Base-by-base conservation (phyloP, 2,797 vertebrate species). In the Mormyrops boulengeri region DNA sequence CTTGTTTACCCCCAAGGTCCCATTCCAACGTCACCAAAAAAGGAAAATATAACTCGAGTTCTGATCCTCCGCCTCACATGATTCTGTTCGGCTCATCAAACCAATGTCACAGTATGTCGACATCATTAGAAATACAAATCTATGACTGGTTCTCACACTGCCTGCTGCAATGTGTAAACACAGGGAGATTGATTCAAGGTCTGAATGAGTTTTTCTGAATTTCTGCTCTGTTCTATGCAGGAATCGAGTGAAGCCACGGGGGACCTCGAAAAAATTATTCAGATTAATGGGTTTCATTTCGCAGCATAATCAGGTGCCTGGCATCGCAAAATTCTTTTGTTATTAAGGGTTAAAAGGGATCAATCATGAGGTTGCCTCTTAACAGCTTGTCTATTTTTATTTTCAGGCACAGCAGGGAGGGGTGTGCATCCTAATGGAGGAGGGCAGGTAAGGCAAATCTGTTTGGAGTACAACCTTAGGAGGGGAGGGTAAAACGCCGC, bases 261-360 rank as follows among this genome's bases (percentile, higher is more conserved):
- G 87, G 89, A 88, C 87, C 88, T 62, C 60, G 57, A 89, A 85
- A 89, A 52, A 80, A 90, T 88, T 52, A 89, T 89, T 89, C 88
- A 89, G 89, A 91, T 91, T 90, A 91, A 90, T 88, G 90, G 88
- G 73, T 34, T 55, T 49, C n/a, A 80, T 80, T 80, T 80, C 1
- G 9, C 8, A 9, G 26, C 1, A 69, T 80, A 88, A 80, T 80
- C 52, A 73, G 73, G 47, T n/a, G 66, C 66, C 50, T 80, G 26
- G 66, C 17, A 41, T 41, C 7, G 12, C 2, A 0, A 80, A 80
- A 44, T 44, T 80, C 17, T 80, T 44, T 80, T 44, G 17, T 80
- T 80, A 80, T 80, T 80, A 80, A n/a, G 73, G 73, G 14, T 41
- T 80, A 80, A 80, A 80, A n/a, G 14, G 73, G 73, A 80, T 44